phyloP scores from a whole-genome alignment of 2,888 invertebrate genomes.

The Drymonia ruficornis region DNA sequence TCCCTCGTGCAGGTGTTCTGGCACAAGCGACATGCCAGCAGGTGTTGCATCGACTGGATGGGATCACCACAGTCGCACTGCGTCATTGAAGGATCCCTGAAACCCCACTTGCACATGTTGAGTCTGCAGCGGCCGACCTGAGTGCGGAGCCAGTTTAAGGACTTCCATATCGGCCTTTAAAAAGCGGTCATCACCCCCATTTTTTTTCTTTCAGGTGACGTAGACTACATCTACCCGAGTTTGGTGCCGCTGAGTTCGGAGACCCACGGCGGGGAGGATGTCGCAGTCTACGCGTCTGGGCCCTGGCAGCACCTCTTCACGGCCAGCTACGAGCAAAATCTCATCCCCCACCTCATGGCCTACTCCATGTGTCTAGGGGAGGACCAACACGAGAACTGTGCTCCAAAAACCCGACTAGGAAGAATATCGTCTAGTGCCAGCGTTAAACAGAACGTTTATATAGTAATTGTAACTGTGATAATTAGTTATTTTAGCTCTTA shows the following conservation, averaged over 20 bases:
- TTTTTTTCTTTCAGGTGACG: not conserved
- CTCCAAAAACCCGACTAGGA: conserved; percentile 7
- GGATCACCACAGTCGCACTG: too few relatives aligned
- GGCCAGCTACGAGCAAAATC: conserved; percentile 90
- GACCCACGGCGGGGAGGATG: conserved; percentile 92
- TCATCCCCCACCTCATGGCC: conserved; percentile 90
- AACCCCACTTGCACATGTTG: too few relatives aligned
- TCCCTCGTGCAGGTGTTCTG: too few relatives aligned
- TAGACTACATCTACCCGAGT: conserved; percentile 83
- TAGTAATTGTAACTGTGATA: conserved; percentile 53
- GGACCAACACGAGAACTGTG: conserved; percentile 75
- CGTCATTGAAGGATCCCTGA: too few relatives aligned
- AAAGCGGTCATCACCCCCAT: too few relatives aligned
- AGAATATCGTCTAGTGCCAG: conserved; percentile 14
- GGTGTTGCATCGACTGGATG: too few relatives aligned
- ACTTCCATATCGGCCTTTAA: too few relatives aligned
- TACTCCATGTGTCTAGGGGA: conserved; percentile 89
- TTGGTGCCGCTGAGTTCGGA: conserved; percentile 86
- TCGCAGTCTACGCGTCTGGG: conserved; percentile 89
- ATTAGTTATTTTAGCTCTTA: conserved; percentile 36
- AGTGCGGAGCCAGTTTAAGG: too few relatives aligned
- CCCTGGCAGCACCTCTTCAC: conserved; percentile 93
- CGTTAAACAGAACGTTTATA: conserved; percentile 9
- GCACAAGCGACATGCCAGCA: too few relatives aligned
- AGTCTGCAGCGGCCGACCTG: too few relatives aligned